Conservation (phyloP, 23 tunicate species). For the Phallusia fumigata region DNA sequence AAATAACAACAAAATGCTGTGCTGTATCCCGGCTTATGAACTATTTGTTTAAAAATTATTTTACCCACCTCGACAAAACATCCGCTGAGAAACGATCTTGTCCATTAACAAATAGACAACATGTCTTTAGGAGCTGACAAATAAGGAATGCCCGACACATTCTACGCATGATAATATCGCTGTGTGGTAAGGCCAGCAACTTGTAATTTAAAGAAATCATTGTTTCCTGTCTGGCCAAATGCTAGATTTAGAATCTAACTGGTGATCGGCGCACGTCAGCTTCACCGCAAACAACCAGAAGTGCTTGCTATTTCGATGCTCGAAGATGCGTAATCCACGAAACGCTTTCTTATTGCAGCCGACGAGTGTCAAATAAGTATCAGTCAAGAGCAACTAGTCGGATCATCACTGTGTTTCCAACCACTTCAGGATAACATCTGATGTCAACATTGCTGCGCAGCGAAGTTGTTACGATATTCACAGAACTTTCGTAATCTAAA, state of each 20-base stretch:
- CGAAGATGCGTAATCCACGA: constrained; percentile 6
- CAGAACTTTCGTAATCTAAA: background rate
- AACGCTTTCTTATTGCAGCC: constrained; percentile 12
- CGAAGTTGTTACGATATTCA: background rate
- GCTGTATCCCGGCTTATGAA: too few relatives aligned
- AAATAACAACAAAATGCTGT: background rate
- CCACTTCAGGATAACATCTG: constrained; percentile 6
- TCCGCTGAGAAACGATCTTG: too few relatives aligned
- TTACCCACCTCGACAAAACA: too few relatives aligned
- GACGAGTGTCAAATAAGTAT: constrained; percentile 1
- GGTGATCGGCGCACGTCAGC: background rate
- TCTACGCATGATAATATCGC: too few relatives aligned
- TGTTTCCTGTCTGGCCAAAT: too few relatives aligned
- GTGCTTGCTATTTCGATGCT: constrained; percentile 7
- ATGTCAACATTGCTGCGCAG: background rate
- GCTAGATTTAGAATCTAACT: too few relatives aligned
- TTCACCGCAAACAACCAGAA: constrained; percentile 5
- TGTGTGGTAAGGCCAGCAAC: too few relatives aligned
- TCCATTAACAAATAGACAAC: too few relatives aligned
- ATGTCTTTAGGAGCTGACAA: too few relatives aligned
- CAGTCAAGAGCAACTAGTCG: constrained; percentile 12
- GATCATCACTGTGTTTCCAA: constrained; percentile 10
- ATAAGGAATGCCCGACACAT: too few relatives aligned
- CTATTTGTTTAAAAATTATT: too few relatives aligned
- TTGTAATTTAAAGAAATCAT: too few relatives aligned